phyloP scores from a whole-genome alignment of 2,888 invertebrate genomes.

The Lepidochrysops patricia region DNA sequence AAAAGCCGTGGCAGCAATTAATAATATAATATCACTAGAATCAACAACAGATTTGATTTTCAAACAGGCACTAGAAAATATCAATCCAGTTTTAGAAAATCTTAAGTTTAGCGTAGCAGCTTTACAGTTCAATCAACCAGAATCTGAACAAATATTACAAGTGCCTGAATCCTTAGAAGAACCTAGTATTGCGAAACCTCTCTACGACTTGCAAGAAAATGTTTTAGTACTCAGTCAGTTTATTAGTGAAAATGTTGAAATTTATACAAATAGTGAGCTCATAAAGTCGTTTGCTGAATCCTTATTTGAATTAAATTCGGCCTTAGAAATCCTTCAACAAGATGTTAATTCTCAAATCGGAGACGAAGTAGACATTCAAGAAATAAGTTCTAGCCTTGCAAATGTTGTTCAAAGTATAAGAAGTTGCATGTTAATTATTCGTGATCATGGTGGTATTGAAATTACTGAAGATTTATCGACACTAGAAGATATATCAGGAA shows the following conservation, averaged over 20 bases:
- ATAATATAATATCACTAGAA: conserved; percentile 43
- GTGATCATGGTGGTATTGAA: conserved; percentile 65
- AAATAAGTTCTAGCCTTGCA: conserved; percentile 44
- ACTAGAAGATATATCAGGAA: conserved; percentile 72
- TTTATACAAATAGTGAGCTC: conserved; percentile 38
- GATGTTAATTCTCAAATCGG: conserved; percentile 57
- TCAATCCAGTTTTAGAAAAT: conserved; percentile 52
- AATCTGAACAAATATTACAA: conserved; percentile 40
- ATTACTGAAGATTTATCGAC: conserved; percentile 69
- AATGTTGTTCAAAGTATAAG: conserved; percentile 54
- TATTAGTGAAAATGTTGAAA: conserved; percentile 47
- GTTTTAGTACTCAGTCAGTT: conserved; percentile 47
- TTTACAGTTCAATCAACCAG: conserved; percentile 23
- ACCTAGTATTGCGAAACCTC: conserved; percentile 46
- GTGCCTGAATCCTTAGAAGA: conserved; percentile 57
- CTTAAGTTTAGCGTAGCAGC: conserved; percentile 48
- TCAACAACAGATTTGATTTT: conserved; percentile 30
- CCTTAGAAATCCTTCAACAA: conserved; percentile 61
- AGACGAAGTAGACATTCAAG: conserved; percentile 40
- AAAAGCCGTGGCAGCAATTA: conserved; percentile 48
- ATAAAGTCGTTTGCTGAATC: conserved; percentile 58
- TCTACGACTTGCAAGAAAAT: conserved; percentile 51
- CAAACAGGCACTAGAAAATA: conserved; percentile 40
- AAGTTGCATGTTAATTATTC: conserved; percentile 60
- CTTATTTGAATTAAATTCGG: conserved; percentile 55